Base-by-base conservation (phyloP, 2,797 vertebrate genomes). In the Rhodeus uyekii region DNA sequence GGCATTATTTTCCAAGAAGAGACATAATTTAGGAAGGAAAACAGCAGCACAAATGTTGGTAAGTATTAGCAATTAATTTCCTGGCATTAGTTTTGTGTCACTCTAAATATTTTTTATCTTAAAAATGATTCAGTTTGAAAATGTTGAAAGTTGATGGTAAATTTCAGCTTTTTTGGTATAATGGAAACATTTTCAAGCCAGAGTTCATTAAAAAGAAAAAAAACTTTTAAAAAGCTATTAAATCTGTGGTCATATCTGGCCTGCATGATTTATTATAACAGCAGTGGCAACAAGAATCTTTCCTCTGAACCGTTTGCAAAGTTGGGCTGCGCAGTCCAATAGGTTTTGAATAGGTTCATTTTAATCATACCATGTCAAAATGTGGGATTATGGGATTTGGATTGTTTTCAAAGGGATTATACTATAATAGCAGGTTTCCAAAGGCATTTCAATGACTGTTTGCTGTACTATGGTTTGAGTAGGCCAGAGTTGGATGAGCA, bases 291-390 rank as follows among this genome's bases (percentile, higher is more conserved):
- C 38, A 27, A 38, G 1, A 42, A 24, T 64, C 3, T 38, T 53
- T 61, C 10, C 22, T 14, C n/a, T 16, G 16, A 48, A 83, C 63
- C 65, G 72, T 58, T 78, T 80, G 36, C 32, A 50, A 73, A 83
- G 73, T 46, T 24, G 48, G 44, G 84, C 34, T 63, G 38, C 34
- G 63, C 34, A 87, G 42, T 39, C 44, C 87, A 87, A n/a, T n/a
- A n/a, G n/a, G n/a, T n/a, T 75, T 83, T 87, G 83, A 90, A 78
- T 71, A 74, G 50, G 9, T 34, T 46, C 32, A 80, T 89, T 92
- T 90, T 90, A 90, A 92, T 92, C 84, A 89, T 61, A 63, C 69
- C 71, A 44, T 88, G 85, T 85, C 76, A 85, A 91, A 92, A 89
- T 69, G 61, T 86, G 88, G 72, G 88, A 90, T 91, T 90, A 91